These are phyloP conservation scores for Leptogaster cylindrica DNA, from an alignment of 2,888 invertebrate species.

Conservation along the genomic window DNA sequence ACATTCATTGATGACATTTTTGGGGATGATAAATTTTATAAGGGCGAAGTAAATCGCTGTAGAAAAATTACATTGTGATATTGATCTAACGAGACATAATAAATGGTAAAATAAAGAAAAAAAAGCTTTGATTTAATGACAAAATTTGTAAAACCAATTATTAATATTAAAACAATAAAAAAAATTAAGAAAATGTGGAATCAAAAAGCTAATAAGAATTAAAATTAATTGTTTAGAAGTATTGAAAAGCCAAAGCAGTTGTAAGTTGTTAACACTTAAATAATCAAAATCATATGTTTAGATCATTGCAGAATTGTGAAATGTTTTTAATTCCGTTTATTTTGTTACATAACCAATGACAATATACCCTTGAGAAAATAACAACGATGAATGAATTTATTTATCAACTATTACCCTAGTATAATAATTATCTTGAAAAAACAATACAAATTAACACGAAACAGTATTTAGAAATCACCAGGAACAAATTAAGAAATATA, in stretches of 20 bases:
- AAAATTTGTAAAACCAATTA: no score
- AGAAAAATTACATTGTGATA: constrained; percentile 33
- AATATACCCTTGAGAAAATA: no score
- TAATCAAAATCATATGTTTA: not conserved
- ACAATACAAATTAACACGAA: no score
- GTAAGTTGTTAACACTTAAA: not conserved
- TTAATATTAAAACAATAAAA: not conserved
- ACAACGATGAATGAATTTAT: no score
- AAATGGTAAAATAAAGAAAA: not conserved
- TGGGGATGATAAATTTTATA: not conserved
- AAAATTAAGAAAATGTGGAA: not conserved
- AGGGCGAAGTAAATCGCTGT: not conserved
- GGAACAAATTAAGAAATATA: no score
- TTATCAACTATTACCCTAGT: no score
- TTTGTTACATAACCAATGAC: no score
- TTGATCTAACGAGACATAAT: constrained; percentile 19
- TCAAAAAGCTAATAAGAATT: not conserved
- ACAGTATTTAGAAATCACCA: no score
- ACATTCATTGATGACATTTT: not conserved
- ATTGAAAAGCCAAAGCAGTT: not conserved
- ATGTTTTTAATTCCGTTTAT: no score
- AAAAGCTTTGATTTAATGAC: not conserved
- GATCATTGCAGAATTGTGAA: not conserved
- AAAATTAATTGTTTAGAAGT: not conserved
- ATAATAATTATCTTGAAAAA: no score